phyloP scores from a whole-genome alignment of 1,140 invertebrate genomes.

The Listronotus oregonensis region DNA sequence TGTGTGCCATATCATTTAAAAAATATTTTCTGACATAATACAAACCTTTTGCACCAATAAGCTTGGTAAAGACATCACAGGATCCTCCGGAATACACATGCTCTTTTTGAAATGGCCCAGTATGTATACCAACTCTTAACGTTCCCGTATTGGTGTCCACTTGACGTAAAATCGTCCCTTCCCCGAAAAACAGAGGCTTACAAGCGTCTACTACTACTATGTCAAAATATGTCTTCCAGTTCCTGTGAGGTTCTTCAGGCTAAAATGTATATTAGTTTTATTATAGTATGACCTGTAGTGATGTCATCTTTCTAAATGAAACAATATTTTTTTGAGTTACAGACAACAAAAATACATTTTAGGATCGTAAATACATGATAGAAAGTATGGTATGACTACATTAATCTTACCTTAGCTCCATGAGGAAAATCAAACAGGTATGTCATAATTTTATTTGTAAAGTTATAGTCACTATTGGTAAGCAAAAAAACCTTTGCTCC shows the following conservation, averaged over 20 bases:
- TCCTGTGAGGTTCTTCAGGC: conserved; percentile 74
- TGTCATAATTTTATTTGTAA: conserved; percentile 95
- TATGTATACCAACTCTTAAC: conserved; percentile 85
- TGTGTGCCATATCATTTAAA: no score
- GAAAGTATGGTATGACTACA: conserved; percentile 7
- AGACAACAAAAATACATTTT: no score
- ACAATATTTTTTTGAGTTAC: no score
- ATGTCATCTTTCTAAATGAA: background rate
- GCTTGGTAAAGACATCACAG: conserved; percentile 95
- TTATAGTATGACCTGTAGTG: background rate
- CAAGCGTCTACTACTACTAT: conserved; percentile 95
- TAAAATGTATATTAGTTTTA: conserved; percentile 51
- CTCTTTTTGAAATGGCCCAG: conserved; percentile 80
- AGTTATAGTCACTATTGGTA: conserved; percentile 96
- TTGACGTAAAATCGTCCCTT: conserved; percentile 94
- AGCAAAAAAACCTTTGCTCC: conserved; percentile 94
- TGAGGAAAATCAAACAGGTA: conserved; percentile 92
- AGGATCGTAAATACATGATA: no score
- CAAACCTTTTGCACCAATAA: conserved; percentile 88
- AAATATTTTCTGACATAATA: background rate
- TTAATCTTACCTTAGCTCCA: conserved; percentile 68
- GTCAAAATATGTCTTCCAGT: conserved; percentile 97
- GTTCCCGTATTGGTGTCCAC: conserved; percentile 90
- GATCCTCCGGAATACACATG: conserved; percentile 80
- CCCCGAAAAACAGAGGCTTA: conserved; percentile 96